Evolutionary conservation across 2,797 vertebrate species (phyloP).

Genomic region (Etheostoma perlongum): DNA sequence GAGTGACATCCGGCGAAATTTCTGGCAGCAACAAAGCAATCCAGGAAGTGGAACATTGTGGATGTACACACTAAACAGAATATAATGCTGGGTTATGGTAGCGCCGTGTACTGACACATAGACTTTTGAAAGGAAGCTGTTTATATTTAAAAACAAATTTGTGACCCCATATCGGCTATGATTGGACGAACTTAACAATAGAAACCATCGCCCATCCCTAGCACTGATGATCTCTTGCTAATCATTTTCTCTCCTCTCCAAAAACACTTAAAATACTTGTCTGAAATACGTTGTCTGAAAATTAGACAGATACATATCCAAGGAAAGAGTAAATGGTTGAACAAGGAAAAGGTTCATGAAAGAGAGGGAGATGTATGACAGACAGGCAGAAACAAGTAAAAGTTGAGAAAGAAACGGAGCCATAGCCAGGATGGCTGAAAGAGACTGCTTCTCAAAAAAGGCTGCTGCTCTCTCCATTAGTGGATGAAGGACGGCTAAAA

Average conservation of each 20-base stretch:
- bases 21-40: too few species aligned
- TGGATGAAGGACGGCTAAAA: constrained; percentile 49
- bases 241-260: background rate
- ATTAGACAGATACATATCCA: background rate
- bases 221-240: background rate
- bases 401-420: background rate
- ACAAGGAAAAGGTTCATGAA: background rate
- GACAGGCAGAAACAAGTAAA: constrained; percentile 1
- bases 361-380: constrained; percentile 26
- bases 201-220: too few species aligned
- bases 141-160: too few species aligned
- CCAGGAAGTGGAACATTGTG: too few species aligned
- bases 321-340: constrained; percentile 1
- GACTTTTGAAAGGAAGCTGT: too few species aligned
- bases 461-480: constrained; percentile 54
- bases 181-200: too few species aligned
- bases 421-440: constrained; percentile 6
- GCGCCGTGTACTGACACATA: too few species aligned
- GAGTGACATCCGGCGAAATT: too few species aligned
- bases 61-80: too few species aligned
- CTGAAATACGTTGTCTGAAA: background rate
- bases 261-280: too few species aligned
- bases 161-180: too few species aligned
- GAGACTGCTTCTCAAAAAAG: constrained; percentile 26
- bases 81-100: too few species aligned